Base-by-base conservation (phyloP, 2,113 vertebrate species). In the Syngnathus scovelli region DNA sequence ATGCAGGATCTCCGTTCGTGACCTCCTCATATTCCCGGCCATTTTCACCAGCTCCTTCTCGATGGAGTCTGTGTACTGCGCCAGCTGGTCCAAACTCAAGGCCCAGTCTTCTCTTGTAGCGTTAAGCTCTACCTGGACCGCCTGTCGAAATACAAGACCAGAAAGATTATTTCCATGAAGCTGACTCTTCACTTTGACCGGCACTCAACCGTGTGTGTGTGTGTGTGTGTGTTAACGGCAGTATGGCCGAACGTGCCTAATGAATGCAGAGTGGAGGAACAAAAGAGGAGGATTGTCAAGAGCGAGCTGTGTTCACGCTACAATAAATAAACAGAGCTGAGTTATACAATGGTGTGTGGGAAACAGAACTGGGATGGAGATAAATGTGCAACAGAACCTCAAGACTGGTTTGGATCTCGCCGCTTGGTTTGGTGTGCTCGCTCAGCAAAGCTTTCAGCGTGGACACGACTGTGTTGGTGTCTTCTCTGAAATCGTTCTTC, bases 1-100 rank as follows among this genome's bases (percentile, higher is more conserved):
- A 79, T 91, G 89, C 63, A 95, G 76, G 56, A 94, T 92, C 72
- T 96, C 92, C 0, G 93, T 93, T 61, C 90, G 92, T 38, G 91
- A 89, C 79, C 90, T 90, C 72, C 94, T 92, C 85, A 96, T 79
- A 78, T 92, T 92, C 27, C 91, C 86, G 10, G 92, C 90, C 89
- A 93, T 89, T 82, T 74, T 92, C 77, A 91, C 74, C 48, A 94
- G 91, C 77, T 94, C 91, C 69, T 93, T 90, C 70, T 96, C 92
- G 68, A 94, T 48, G 8, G 87, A 92, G 67, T 92, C 91, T 2
- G 87, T 93, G 79, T 92, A 92, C 70, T 92, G 89, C 79, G 90
- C 88, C 83, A 97, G 86, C 72, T 90, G 90, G 41, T 89, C 76
- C 69, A 96, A 88, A 64, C 87, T 90, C 70, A 87, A 78, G 23